Conservation (phyloP, 2,797 vertebrate genomes). For the Gymnodraco acuticeps region DNA sequence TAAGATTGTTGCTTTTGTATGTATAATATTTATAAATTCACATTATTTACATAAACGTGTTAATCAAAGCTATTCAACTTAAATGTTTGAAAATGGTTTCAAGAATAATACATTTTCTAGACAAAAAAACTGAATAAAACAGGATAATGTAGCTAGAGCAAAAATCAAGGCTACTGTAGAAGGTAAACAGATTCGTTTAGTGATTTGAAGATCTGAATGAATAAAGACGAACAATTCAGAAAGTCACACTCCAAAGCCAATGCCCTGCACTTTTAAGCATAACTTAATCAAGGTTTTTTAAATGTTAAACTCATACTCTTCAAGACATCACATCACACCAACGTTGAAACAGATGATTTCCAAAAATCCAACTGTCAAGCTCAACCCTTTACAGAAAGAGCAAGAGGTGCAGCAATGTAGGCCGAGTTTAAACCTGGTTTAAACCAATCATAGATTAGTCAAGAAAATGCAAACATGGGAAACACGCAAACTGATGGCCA, state of each 20-base stretch:
- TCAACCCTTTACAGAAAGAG: not conserved
- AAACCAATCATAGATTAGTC: not conserved
- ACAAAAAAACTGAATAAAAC: not conserved
- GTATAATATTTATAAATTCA: not conserved
- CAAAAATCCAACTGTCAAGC: not conserved
- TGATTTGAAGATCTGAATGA: not conserved
- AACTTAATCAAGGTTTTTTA: not conserved
- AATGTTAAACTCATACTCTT: not conserved
- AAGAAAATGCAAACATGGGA: not conserved
- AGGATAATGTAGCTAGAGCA: too few species aligned
- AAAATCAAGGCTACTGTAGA: not conserved
- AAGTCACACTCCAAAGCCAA: not conserved
- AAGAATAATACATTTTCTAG: not conserved
- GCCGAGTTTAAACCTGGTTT: too few species aligned
- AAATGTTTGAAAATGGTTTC: not conserved
- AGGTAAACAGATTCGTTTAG: not conserved
- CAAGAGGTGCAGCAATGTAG: not conserved
- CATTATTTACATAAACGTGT: not conserved
- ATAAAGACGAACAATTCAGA: not conserved
- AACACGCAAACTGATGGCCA: not conserved
- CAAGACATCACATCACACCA: not conserved
- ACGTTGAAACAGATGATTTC: not conserved
- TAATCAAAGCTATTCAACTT: not conserved
- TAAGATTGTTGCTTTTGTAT: not conserved
- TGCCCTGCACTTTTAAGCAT: not conserved